Evolutionary conservation across 2,113 vertebrate species (phyloP), one percentile per base, ranked within the genome.

Genomic region (Empidonax traillii): DNA sequence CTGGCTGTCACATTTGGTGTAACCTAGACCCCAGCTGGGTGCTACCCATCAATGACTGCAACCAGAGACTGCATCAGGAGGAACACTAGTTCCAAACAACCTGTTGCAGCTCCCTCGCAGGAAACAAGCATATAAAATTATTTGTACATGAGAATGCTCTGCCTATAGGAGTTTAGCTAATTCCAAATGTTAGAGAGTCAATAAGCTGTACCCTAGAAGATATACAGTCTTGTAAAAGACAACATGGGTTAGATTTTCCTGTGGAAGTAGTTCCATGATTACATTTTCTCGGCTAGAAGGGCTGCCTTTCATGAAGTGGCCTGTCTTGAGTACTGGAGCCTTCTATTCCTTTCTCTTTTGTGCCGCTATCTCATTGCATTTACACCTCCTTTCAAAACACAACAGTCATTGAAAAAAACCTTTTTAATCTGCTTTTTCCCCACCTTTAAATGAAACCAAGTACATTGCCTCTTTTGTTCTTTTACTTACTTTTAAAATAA

Each of bases 371-470:
- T 81, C 44, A 78, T 8, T 1, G 16, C 14, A 66, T 81, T 49
- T 49, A 74, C 15, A 82, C 4, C 17, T 79, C 39, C 63, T 12
- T 53, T 56, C 33, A 24, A 41, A 88, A 58, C 22, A 74, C 11
- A 80, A 24, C 17, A 28, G 7, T 22, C 37, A 59, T 2, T 22
- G 22, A 58, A 55, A 61, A 66, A 66, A 8, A 2, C 3, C 3
- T 33, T 31, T 59, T 51, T 16, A 33, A 27, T 14, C 46, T 8
- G 44, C 2, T 0, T 52, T 76, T 19, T 41, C 3, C 10, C 4
- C 10, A 25, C 28, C 30, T 94, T 87, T 74, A 89, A 61, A n/a
- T 62, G 21, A 51, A 69, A 61, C 5, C 12, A 49, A n/a, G 21
- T 59, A 20, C 6, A 19, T 37, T 13, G 10, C 8, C 85, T 10